Conservation (phyloP, 2,113 vertebrate species). For the Atrichornis clamosus region DNA sequence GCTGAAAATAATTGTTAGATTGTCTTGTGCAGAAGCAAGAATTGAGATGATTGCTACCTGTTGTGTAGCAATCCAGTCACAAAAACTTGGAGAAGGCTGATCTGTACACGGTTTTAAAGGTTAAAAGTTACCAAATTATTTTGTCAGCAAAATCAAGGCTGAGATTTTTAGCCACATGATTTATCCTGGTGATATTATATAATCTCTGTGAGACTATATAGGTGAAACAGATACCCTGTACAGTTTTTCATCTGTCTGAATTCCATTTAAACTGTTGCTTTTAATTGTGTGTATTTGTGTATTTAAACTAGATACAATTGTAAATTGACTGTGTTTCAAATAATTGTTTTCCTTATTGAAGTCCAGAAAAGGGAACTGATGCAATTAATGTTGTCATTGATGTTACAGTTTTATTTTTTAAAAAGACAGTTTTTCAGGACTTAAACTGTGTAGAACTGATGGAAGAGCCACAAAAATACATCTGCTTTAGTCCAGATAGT, state of each 20-base stretch:
- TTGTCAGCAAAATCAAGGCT: not conserved
- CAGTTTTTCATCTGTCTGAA: not conserved
- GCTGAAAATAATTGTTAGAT: not conserved
- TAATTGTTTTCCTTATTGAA: not conserved
- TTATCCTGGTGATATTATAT: not conserved
- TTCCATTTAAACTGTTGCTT: not conserved
- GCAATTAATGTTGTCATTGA: not conserved
- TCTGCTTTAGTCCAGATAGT: not conserved
- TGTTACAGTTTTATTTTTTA: not conserved
- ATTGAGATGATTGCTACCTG: not conserved
- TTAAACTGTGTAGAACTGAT: not conserved
- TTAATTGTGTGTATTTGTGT: not conserved
- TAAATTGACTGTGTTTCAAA: not conserved
- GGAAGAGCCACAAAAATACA: not conserved
- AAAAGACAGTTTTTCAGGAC: not conserved
- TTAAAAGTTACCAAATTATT: not conserved
- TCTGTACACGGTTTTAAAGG: not conserved
- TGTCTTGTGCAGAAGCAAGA: not conserved
- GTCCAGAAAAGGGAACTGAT: not conserved
- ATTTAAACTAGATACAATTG: not conserved
- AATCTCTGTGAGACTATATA: rapidly evolving
- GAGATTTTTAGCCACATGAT: not conserved
- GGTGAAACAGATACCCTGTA: not conserved
- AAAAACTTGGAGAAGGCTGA: not conserved
- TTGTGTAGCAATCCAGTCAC: not conserved